A percentile compares a stretch with the other conserved stretches of the same genome.
These are phyloP conservation scores for Drosophila imparisetae DNA, from an alignment of 2,888 invertebrate species.

Conservation along the genomic window DNA sequence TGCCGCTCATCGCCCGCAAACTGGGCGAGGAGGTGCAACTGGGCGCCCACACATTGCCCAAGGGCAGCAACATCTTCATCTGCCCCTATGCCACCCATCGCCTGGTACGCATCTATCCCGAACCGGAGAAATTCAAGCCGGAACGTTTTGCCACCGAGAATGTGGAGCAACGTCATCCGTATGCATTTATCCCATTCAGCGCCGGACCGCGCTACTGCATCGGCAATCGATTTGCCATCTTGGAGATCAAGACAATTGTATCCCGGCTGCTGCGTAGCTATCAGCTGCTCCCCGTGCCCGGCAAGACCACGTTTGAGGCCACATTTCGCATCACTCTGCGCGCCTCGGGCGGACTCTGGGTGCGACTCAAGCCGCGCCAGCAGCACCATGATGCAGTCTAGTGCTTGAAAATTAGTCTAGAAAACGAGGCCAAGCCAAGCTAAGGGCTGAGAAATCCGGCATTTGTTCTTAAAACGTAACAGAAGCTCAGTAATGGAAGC, in stretches of 20 bases:
- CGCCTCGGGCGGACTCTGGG: slow-evolving; percentile 87
- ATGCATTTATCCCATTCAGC: slow-evolving; percentile 87
- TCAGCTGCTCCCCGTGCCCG: slow-evolving; percentile 85
- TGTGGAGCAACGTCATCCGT: slow-evolving; percentile 86
- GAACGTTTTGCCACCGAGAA: slow-evolving; percentile 86
- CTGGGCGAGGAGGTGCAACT: slow-evolving; percentile 83
- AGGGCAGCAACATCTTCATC: slow-evolving; percentile 86
- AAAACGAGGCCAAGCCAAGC: slow-evolving; percentile 8
- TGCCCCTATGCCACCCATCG: slow-evolving; percentile 87
- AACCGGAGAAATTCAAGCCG: slow-evolving; percentile 87
- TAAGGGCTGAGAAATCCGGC: not conserved
- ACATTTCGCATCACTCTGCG: slow-evolving; percentile 86
- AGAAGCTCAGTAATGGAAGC: not conserved
- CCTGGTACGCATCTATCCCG: slow-evolving; percentile 86
- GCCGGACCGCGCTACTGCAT: slow-evolving; percentile 86
- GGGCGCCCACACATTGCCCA: slow-evolving; percentile 85
- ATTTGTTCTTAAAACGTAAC: not conserved
- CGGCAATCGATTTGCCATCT: slow-evolving; percentile 87
- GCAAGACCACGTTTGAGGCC: slow-evolving; percentile 85
- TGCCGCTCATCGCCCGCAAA: slow-evolving; percentile 83
- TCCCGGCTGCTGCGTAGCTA: slow-evolving; percentile 86
- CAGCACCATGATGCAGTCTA: slow-evolving; percentile 20
- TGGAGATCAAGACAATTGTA: slow-evolving; percentile 87
- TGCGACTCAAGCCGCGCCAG: slow-evolving; percentile 84
- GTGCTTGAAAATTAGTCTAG: slow-evolving; percentile 23